Percentiles rank a stretch among this genome's conserved stretches.
These are phyloP conservation scores for Varanus salvator DNA, from an alignment of 2,113 vertebrate genomes.

Conservation along the genomic window DNA sequence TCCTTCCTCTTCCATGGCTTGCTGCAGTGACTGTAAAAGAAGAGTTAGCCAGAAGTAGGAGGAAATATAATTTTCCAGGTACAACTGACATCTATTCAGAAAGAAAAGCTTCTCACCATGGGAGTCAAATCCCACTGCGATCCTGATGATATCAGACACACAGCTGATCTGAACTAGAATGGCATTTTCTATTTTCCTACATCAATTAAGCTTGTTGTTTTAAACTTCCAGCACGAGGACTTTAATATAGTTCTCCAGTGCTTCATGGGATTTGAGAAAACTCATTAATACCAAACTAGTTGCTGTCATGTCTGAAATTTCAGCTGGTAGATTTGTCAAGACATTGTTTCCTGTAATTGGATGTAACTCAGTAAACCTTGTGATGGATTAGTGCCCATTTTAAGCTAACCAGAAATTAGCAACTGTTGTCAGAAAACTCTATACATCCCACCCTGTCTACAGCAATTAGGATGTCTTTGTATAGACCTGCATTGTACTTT, in stretches of 20 bases:
- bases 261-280: slow-evolving; percentile 28
- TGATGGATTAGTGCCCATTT: neutral
- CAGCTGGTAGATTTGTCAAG: neutral
- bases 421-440: neutral
- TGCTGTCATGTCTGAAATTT: neutral
- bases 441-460: neutral
- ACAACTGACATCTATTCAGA: neutral
- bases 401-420: slow-evolving; percentile 5
- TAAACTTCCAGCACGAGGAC: slow-evolving; percentile 23
- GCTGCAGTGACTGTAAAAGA: neutral
- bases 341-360: neutral
- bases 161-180: neutral
- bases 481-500: neutral
- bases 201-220: slow-evolving; percentile 25
- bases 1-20: neutral
- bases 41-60: neutral
- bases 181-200: slow-evolving; percentile 3
- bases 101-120: neutral
- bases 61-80: neutral
- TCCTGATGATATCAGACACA: neutral
- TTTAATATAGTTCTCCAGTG: slow-evolving; percentile 5
- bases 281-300: slow-evolving; percentile 22
- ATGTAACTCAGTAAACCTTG: neutral
- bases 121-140: neutral
- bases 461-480: slow-evolving; percentile 3